Evolutionary conservation across 2,113 vertebrate genomes (phyloP).

Genomic region (Seriola quinqueradiata): DNA sequence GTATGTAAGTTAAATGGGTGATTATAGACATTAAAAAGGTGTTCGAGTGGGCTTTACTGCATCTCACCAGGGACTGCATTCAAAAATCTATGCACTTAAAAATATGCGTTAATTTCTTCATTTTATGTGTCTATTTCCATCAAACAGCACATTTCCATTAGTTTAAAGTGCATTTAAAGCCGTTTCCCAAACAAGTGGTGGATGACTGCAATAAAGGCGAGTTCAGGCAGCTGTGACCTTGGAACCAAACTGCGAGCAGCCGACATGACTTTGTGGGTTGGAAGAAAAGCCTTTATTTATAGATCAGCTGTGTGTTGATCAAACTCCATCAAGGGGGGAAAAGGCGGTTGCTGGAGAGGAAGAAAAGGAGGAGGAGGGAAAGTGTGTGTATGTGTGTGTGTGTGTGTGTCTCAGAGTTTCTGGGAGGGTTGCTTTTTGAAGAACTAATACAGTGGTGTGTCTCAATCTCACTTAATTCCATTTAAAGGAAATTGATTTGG

Average conservation of each 20-base stretch:
- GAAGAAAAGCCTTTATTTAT: slow-evolving; percentile 93
- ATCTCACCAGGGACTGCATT: not conserved
- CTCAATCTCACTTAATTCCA: slow-evolving; percentile 85
- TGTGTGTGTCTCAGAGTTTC: slow-evolving; percentile 29
- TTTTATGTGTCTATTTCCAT: slow-evolving; percentile 44
- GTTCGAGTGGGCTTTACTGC: slow-evolving; percentile 29
- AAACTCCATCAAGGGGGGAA: slow-evolving; percentile 81
- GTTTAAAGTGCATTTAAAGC: slow-evolving; percentile 53
- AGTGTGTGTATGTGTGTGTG: slow-evolving; percentile 37
- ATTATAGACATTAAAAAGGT: slow-evolving; percentile 39
- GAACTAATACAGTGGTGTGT: slow-evolving; percentile 82
- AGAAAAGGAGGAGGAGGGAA: slow-evolving; percentile 16
- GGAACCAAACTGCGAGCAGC: slow-evolving; percentile 88
- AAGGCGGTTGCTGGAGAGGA: slow-evolving; percentile 41
- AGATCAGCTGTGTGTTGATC: slow-evolving; percentile 93
- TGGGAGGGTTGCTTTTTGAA: slow-evolving; percentile 74
- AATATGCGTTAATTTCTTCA: slow-evolving; percentile 35
- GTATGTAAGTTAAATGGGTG: slow-evolving; percentile 24
- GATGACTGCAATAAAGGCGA: slow-evolving; percentile 43
- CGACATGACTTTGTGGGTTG: slow-evolving; percentile 86
- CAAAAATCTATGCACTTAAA: slow-evolving; percentile 17
- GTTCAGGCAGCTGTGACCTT: slow-evolving; percentile 91
- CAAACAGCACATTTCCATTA: slow-evolving; percentile 49
- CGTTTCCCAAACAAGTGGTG: slow-evolving; percentile 40
- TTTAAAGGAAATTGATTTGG: slow-evolving; percentile 86